Conservation (phyloP, 2,888 invertebrate genomes). For the Gasteruption jaculator region DNA sequence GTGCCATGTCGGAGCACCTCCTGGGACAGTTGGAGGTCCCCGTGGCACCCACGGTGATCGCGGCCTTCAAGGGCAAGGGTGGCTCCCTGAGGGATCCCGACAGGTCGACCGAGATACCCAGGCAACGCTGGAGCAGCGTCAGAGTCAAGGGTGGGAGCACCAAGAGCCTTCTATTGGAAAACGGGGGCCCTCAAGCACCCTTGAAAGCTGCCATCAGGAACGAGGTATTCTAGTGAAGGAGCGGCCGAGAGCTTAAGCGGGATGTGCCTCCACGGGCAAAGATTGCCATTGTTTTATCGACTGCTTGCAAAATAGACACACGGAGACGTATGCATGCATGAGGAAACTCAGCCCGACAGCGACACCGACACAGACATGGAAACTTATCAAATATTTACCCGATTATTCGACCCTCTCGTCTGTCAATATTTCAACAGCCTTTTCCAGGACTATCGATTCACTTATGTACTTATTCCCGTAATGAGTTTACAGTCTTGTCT, state of each 20-base stretch:
- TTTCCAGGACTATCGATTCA: too few relatives aligned
- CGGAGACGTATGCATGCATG: too few relatives aligned
- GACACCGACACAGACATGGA: too few relatives aligned
- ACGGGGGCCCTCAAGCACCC: slow-evolving; percentile 42
- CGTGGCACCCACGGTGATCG: slow-evolving; percentile 31
- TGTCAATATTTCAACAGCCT: too few relatives aligned
- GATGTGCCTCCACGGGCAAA: too few relatives aligned
- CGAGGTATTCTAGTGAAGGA: slow-evolving; percentile 37
- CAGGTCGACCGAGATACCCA: slow-evolving; percentile 35
- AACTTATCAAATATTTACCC: too few relatives aligned
- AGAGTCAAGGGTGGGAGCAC: slow-evolving; percentile 47
- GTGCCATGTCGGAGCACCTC: slow-evolving; percentile 48
- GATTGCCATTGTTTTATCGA: too few relatives aligned
- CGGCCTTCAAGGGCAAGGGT: slow-evolving; percentile 35
- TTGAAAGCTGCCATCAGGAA: slow-evolving; percentile 40
- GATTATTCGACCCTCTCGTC: too few relatives aligned
- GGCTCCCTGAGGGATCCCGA: slow-evolving; percentile 42
- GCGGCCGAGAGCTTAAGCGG: neutral
- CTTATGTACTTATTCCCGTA: too few relatives aligned
- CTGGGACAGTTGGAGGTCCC: slow-evolving; percentile 41
- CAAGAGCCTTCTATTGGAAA: slow-evolving; percentile 46
- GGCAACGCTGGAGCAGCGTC: slow-evolving; percentile 48
- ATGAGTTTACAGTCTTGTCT: too few relatives aligned
- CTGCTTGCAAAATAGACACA: too few relatives aligned
- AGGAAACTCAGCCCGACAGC: too few relatives aligned